phyloP scores from a whole-genome alignment of 2,797 vertebrate species.

The Typhlichthys eigenmanni region DNA sequence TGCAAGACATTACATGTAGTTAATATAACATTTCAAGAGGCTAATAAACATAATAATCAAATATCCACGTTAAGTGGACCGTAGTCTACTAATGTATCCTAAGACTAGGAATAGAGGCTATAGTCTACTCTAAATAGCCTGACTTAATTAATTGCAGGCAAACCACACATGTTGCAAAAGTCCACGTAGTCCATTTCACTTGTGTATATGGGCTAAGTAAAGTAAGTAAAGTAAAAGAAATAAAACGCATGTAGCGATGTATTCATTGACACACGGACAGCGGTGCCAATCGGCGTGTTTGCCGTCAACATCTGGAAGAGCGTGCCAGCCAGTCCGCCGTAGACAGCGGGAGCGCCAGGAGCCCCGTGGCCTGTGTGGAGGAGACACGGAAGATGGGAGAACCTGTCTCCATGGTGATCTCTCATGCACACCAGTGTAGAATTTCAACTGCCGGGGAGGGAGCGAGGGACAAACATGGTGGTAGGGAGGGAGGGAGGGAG shows the following conservation, averaged over 20 bases:
- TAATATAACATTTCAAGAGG: too few species aligned
- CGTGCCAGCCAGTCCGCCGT: background rate
- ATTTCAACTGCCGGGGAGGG: slow-evolving; percentile 63
- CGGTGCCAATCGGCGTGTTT: background rate
- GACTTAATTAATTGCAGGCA: background rate
- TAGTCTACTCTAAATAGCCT: too few species aligned
- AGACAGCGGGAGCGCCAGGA: slow-evolving; percentile 21
- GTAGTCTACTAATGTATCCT: too few species aligned
- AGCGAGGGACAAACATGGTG: slow-evolving; percentile 51
- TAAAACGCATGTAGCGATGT: slow-evolving; percentile 3
- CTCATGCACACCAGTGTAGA: slow-evolving; percentile 60
- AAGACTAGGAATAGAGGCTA: too few species aligned
- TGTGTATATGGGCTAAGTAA: background rate
- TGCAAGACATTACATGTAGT: too few species aligned
- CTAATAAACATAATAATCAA: too few species aligned
- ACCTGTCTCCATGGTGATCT: slow-evolving; percentile 63
- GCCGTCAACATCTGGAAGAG: slow-evolving; percentile 1
- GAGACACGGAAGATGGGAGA: slow-evolving; percentile 49
- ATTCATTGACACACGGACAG: background rate
- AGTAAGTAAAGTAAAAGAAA: too few species aligned
- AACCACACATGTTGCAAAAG: background rate
- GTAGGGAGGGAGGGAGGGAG: slow-evolving; percentile 32
- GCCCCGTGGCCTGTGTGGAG: slow-evolving; percentile 30
- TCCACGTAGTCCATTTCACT: background rate
- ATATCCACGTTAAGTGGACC: too few species aligned